Conservation (phyloP, 2,113 vertebrate species). For the Seriola quinqueradiata region DNA sequence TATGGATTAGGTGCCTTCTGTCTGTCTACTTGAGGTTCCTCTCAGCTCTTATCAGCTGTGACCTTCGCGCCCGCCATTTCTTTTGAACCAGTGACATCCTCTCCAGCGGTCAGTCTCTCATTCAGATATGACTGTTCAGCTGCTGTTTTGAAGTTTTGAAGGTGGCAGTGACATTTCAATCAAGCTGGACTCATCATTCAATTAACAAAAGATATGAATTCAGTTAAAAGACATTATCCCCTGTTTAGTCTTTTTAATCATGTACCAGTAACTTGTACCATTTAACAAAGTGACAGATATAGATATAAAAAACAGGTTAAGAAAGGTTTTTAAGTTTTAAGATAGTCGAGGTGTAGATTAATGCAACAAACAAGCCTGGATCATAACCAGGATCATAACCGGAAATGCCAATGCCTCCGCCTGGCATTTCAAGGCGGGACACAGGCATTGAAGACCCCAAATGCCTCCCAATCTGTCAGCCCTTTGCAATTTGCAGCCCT, state of each 20-base stretch:
- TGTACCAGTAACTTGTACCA: too few species aligned
- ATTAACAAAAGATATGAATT: too few species aligned
- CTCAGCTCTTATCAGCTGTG: constrained; percentile 46
- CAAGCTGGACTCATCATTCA: too few species aligned
- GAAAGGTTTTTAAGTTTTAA: not conserved
- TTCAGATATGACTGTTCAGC: not conserved
- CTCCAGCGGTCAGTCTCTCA: not conserved
- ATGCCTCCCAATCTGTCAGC: constrained; percentile 52
- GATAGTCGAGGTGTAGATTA: not conserved
- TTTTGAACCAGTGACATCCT: not conserved
- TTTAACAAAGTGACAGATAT: too few species aligned
- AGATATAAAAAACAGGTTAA: too few species aligned
- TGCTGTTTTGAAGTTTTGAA: too few species aligned
- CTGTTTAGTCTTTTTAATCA: too few species aligned
- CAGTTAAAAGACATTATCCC: too few species aligned
- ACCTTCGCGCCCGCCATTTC: not conserved
- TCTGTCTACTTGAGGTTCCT: not conserved
- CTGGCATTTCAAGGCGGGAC: constrained; percentile 3
- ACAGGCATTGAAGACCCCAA: not conserved
- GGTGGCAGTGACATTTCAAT: too few species aligned
- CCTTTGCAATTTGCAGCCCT: constrained; percentile 51
- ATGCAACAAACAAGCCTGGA: not conserved
- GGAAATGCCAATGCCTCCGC: constrained; percentile 5
- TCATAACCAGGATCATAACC: not conserved
- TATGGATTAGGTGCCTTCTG: not conserved